Base-by-base conservation (phyloP, 2,888 invertebrate species). In the Tholera decimalis region DNA sequence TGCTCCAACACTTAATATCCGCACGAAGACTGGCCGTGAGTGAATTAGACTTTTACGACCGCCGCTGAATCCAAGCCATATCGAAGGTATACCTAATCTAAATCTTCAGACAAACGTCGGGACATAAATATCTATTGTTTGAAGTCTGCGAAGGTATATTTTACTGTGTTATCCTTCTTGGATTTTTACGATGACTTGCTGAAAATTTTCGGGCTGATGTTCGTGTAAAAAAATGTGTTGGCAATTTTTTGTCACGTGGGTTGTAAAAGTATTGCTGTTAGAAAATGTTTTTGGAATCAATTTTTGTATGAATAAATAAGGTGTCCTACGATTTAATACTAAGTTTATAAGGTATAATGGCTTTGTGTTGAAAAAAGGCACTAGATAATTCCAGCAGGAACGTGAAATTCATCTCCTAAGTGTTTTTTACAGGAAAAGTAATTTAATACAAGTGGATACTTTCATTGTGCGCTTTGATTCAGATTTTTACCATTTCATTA, bases 21-120 rank as follows among this genome's bases (percentile, higher is more conserved):
- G 85, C 80, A 79, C 82, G 83, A 85, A 84, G 85, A 86, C 80
- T 84, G 82, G 80, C 84, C 80, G 84, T 89, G 88, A 91, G 90
- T 91, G 91, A 91, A 91, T 90, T 91, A 90, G 89, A 91, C 87
- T 90, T 91, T 91, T 91, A 91, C 90, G 89, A 88, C 73, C 57
- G 77, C 77, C 51, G 55, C 71, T 82, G 81, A 80, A 86, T 86
- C 85, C 83, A 80, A 70, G 77, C 80, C 79, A 70, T 80, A 79
- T 82, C 74, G 70, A 59, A 77, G 79, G 79, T 64, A 79, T 63
- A 67, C 59, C 62, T 77, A 77, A 80, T 80, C 77, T 67, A 77
- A 77, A 77, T 77, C 77, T 79, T 54, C 79, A 76, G 80, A 76
- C 80, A 73, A 76, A 64, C 64, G 64, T 65, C 28, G 33, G 39